Base-by-base conservation (phyloP, 1,140 invertebrate species). In the Drepana arcuata region DNA sequence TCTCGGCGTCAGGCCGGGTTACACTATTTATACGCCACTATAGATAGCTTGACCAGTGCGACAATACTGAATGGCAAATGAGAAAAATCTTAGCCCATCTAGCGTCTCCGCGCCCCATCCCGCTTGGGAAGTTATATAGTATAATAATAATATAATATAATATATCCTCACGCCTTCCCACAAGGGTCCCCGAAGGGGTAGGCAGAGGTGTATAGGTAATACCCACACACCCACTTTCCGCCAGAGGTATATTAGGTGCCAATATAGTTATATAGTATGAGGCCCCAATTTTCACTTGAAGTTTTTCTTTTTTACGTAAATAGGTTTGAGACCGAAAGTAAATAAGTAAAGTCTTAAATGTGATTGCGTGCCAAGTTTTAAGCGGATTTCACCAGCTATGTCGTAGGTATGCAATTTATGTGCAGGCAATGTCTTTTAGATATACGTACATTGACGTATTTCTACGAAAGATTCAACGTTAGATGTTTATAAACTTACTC, bases 21-120 rank as follows among this genome's bases (percentile, higher is more conserved):
- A 62, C 44, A 56, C 59, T 59, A 59, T 55, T 56, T 42, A 56
- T 59, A 52, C 23, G 41, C 34, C 43, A 53, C 40, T 53, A 51
- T 48, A 54, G 47, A 49, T 53, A 59, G 51, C 38, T 46, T 48
- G 48, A 36, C 40, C 50, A 41, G 37, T 48, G 32, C 50, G 56
- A 53, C 36, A 33, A 48, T 43, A 50, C 58, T 62, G 57, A 58
- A 59, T 68, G 42, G 38, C 57, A 72, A 66, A 72, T 66, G 64
- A 68, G 59, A 58, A 61, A 65, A 65, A 57, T 70, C 54, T 54
- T 52, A 49, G 42, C 41, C 44, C 46, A 43, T 46, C 56, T 57
- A 59, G 10, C 10, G 24, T n/a, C 24, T 21, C 9, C 18, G 18
- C 9, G 4, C 18, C 10, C 24, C 24, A 2, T 26, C 24, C 2